Evolutionary conservation across 1,140 invertebrate genomes (phyloP).

Genomic region (silkworm (Bombyx mori)): DNA sequence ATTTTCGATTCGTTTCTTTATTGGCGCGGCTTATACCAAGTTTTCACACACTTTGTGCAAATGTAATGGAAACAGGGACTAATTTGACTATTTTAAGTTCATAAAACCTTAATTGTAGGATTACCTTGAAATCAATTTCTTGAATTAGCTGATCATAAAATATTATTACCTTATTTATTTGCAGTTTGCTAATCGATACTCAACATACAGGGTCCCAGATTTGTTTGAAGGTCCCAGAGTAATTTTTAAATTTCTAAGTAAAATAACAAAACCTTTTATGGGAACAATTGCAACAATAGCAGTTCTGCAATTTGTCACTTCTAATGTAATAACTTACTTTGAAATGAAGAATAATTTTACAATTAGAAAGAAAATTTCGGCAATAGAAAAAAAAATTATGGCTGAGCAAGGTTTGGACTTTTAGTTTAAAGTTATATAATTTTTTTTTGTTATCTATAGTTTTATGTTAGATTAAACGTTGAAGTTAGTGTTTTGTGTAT

Average conservation of each 20-base stretch:
- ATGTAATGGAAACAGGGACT: no score
- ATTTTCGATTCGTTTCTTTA: no score
- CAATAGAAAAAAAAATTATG: slow-evolving; percentile 36
- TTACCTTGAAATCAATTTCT: no score
- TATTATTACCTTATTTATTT: slow-evolving; percentile 19
- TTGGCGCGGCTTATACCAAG: no score
- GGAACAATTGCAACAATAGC: slow-evolving; percentile 27
- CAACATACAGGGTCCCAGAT: slow-evolving; percentile 57
- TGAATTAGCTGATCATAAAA: no score
- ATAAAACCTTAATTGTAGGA: no score
- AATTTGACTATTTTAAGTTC: no score
- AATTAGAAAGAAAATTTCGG: slow-evolving; percentile 36
- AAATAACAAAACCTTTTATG: slow-evolving; percentile 37
- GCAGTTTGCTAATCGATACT: slow-evolving; percentile 60
- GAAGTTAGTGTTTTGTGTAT: no score
- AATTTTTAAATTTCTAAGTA: slow-evolving; percentile 41
- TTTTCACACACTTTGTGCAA: no score
- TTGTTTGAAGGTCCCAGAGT: slow-evolving; percentile 43
- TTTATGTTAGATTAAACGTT: no score
- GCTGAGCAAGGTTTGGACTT: slow-evolving; percentile 10
- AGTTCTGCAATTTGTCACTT: slow-evolving; percentile 30
- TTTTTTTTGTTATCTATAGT: no score
- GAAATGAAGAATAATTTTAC: slow-evolving; percentile 52
- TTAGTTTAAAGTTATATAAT: no score
- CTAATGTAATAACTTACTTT: slow-evolving; percentile 48